phyloP scores from a whole-genome alignment of 2,797 vertebrate species.

The Megalops cyprinoides region DNA sequence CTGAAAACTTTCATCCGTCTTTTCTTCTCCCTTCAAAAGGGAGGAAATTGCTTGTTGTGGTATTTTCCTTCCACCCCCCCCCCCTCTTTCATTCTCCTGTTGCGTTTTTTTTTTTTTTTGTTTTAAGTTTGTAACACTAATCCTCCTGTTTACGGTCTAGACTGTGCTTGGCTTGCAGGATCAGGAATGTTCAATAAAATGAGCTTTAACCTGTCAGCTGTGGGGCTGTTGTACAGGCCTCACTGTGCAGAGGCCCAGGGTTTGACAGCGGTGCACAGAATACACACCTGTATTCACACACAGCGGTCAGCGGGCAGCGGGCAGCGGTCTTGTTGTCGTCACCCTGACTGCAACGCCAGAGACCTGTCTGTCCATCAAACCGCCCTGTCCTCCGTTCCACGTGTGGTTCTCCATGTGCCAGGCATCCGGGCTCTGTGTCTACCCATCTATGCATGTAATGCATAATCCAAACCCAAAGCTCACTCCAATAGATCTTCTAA shows the following conservation, averaged over 20 bases:
- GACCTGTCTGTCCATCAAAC: not conserved
- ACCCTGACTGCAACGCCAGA: too few relatives aligned
- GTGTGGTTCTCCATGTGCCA: not conserved
- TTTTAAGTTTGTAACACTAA: slow-evolving; percentile 27
- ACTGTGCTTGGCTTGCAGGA: slow-evolving; percentile 19
- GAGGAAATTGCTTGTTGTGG: slow-evolving; percentile 26
- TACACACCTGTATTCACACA: not conserved
- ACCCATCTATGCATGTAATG: not conserved
- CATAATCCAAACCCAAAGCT: slow-evolving; percentile 15
- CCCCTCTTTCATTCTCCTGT: slow-evolving; percentile 2
- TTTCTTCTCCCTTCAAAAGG: slow-evolving; percentile 25
- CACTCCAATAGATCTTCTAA: slow-evolving; percentile 25
- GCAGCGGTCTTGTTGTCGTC: not conserved
- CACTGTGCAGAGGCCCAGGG: not conserved
- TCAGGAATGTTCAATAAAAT: slow-evolving; percentile 35
- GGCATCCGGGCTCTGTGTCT: not conserved
- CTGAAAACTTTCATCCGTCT: slow-evolving; percentile 21
- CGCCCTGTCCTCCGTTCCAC: not conserved
- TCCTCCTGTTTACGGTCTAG: slow-evolving; percentile 4
- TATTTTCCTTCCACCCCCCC: not conserved
- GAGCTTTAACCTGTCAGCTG: slow-evolving; percentile 17
- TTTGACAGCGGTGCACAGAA: not conserved
- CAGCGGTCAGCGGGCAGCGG: not conserved
- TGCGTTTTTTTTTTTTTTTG: slow-evolving; percentile 10
- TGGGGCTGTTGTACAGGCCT: not conserved